Conservation (phyloP, 2,888 invertebrate species). For the Sipha maydis region DNA sequence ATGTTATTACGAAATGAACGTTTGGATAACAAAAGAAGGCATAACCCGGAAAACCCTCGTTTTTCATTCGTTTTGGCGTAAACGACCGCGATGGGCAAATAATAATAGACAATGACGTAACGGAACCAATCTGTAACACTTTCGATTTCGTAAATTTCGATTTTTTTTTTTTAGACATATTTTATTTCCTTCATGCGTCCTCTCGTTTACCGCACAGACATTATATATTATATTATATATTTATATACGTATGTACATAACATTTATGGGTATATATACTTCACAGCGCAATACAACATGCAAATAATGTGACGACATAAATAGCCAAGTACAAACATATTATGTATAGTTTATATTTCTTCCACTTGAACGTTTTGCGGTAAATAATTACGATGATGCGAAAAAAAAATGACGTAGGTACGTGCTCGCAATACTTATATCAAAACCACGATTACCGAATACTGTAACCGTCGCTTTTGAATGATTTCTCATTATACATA, state of each 20-base stretch:
- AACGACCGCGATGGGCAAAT: slow-evolving; percentile 51
- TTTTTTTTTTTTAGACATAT: slow-evolving; percentile 22
- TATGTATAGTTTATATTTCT: neutral
- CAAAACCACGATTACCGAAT: slow-evolving; percentile 15
- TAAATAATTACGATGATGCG: neutral
- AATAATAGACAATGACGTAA: slow-evolving; percentile 55
- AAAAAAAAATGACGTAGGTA: slow-evolving; percentile 2
- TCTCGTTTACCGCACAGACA: neutral
- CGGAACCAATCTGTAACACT: slow-evolving; percentile 60
- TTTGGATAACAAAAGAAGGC: slow-evolving; percentile 31
- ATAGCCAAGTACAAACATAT: neutral
- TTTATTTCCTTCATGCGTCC: slow-evolving; percentile 35
- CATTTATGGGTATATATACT: neutral
- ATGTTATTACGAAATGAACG: slow-evolving; percentile 27
- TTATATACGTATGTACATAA: slow-evolving; percentile 13
- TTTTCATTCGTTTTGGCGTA: slow-evolving; percentile 57
- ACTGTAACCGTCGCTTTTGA: neutral
- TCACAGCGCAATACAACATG: no score
- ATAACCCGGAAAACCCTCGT: slow-evolving; percentile 52
- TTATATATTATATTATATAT: neutral
- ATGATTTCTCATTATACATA: neutral
- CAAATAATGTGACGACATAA: slow-evolving; percentile 22
- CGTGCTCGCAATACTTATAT: neutral
- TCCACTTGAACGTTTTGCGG: neutral
- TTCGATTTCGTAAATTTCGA: slow-evolving; percentile 56